Evolutionary conservation across 2,797 vertebrate species (phyloP).

Genomic region (Gymnopithys bicolor): DNA sequence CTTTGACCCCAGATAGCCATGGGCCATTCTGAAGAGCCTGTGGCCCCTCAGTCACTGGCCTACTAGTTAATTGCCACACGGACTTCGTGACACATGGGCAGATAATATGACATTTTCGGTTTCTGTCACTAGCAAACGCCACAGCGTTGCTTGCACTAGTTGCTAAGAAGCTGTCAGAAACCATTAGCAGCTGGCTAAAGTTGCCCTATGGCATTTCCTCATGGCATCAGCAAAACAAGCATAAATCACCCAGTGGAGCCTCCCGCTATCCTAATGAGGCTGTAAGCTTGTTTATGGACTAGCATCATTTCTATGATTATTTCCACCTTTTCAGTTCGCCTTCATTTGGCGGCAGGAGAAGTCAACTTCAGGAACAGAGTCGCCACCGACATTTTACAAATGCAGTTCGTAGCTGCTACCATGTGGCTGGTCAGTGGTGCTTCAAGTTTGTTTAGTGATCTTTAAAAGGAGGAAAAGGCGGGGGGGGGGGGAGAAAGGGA

Average conservation of each 20-base stretch:
- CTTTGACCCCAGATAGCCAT: constrained; percentile 88
- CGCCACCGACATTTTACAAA: constrained; percentile 87
- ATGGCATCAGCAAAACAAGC: constrained; percentile 90
- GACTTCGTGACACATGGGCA: constrained; percentile 88
- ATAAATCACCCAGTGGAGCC: constrained; percentile 89
- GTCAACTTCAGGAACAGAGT: constrained; percentile 79
- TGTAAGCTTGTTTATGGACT: constrained; percentile 92
- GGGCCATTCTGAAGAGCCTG: constrained; percentile 93
- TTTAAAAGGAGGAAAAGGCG: constrained; percentile 69
- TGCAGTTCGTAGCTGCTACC: constrained; percentile 81
- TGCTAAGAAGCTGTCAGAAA: constrained; percentile 98
- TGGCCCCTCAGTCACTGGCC: constrained; percentile 96
- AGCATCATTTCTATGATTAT: constrained; percentile 94
- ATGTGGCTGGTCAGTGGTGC: constrained; percentile 73
- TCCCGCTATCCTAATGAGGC: constrained; percentile 96
- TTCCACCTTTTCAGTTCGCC: constrained; percentile 90
- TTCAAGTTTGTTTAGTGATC: constrained; percentile 75
- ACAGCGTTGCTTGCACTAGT: constrained; percentile 86
- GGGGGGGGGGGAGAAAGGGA: not conserved
- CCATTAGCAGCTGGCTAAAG: constrained; percentile 93
- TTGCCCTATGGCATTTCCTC: constrained; percentile 94
- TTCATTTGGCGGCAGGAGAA: constrained; percentile 83
- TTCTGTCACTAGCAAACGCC: constrained; percentile 89
- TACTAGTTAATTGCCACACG: constrained; percentile 97
- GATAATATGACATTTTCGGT: constrained; percentile 92